Conservation (phyloP, 2,113 vertebrate species). For the Amphilophus citrinellus region DNA sequence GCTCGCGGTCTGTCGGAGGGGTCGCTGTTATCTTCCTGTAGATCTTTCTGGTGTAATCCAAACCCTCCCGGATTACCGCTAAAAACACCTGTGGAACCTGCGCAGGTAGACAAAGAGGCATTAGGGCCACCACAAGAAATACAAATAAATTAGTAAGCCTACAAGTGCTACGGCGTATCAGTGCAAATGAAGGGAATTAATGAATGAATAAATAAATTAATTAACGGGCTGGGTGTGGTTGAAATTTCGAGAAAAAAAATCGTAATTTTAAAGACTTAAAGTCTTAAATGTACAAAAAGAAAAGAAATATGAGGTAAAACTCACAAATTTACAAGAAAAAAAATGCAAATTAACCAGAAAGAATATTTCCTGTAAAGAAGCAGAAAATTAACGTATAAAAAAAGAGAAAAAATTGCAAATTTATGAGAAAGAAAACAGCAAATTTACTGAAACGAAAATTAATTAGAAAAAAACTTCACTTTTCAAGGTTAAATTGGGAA, state of each 20-base stretch:
- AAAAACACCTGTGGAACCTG: neutral
- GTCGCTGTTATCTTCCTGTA: conserved; percentile 50
- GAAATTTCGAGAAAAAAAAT: neutral
- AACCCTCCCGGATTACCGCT: neutral
- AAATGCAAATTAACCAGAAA: neutral
- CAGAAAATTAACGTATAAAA: neutral
- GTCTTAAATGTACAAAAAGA: neutral
- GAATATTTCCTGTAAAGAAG: neutral
- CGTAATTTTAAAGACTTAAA: neutral
- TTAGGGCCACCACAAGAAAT: too few relatives aligned
- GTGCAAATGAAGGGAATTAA: neutral
- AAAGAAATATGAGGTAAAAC: too few relatives aligned
- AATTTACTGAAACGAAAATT: neutral
- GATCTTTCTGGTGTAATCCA: neutral
- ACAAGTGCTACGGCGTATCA: neutral
- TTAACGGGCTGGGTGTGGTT: too few relatives aligned
- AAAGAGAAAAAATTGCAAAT: neutral
- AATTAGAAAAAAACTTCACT: too few relatives aligned
- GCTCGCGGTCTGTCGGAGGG: neutral
- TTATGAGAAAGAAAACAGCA: neutral
- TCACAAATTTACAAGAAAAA: neutral
- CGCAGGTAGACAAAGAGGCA: neutral
- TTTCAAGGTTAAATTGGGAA: too few relatives aligned
- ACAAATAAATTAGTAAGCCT: neutral
- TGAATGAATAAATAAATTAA: neutral